Evolutionary conservation across 2,888 invertebrate species (phyloP).

Genomic region (Oeneis ivallda): DNA sequence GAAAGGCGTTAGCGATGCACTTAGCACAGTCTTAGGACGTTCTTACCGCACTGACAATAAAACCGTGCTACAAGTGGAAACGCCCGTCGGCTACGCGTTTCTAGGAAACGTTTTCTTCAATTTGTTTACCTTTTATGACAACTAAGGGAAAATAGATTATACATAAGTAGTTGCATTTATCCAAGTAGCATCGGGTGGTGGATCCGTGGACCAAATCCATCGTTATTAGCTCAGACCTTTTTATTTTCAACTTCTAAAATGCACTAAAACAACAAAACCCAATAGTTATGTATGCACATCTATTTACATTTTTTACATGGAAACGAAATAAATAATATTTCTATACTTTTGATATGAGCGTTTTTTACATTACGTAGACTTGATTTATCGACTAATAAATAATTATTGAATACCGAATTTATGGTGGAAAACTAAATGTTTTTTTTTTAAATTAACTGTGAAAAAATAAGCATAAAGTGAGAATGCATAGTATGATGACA

Average conservation of each 20-base stretch:
- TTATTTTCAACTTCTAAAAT: slow-evolving; percentile 24
- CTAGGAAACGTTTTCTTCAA: too few species aligned
- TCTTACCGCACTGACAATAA: too few species aligned
- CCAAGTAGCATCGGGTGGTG: slow-evolving; percentile 2
- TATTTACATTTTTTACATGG: slow-evolving; percentile 80
- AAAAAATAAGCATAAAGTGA: not conserved
- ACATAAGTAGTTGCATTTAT: not conserved
- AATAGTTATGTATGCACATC: slow-evolving; percentile 57
- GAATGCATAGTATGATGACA: not conserved
- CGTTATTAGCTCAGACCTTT: slow-evolving; percentile 17
- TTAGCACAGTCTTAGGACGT: too few species aligned
- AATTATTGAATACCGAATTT: slow-evolving; percentile 8
- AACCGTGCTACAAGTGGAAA: too few species aligned
- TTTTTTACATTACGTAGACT: slow-evolving; percentile 56
- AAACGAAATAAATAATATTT: slow-evolving; percentile 73
- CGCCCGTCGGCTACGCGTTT: too few species aligned
- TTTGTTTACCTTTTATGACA: too few species aligned
- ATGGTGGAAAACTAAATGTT: not conserved
- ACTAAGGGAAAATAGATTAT: too few species aligned
- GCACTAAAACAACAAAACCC: slow-evolving; percentile 29
- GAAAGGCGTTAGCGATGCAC: too few species aligned
- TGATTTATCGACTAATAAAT: slow-evolving; percentile 15
- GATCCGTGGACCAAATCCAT: slow-evolving; percentile 5
- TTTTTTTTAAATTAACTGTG: not conserved
- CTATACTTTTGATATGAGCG: slow-evolving; percentile 78